Base-by-base conservation (phyloP, 2,888 invertebrate species). In the Drosophila nr. fundita region DNA sequence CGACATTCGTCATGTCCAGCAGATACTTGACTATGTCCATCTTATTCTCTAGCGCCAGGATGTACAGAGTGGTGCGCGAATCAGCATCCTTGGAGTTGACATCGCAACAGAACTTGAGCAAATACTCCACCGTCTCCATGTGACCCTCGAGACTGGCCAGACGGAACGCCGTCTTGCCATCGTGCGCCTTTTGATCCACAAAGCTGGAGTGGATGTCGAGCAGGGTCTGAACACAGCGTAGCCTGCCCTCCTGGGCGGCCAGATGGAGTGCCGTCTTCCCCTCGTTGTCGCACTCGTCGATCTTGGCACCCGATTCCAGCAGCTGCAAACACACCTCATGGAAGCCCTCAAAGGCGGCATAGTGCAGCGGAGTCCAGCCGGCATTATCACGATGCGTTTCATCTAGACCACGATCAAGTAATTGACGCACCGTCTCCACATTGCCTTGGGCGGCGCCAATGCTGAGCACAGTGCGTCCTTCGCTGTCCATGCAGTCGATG, bases 301-400 rank as follows among this genome's bases (percentile, higher is more conserved):
- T 96, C 91, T 97, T 95, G 0, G 97, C 98, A 1, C 98, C 98
- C 0, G 97, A 97, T 90, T 98, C 98, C 0, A 98, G 93, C 36
- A 93, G 76, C 78, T 93, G 93, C 30, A 93, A 75, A 65, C 93
- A 93, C 65, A 93, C 92, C 70, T 93, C 93, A 53, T 92, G 91
- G 78, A 92, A 93, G 93, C 96, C 97, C 94, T 99, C 98, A 92
- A 98, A 99, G 18, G 99, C 97, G 0, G 99, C 97, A 92, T 99
- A 99, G 92, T 99, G 99, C 62, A 99, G 93, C 0, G 99, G 98
- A 1, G 99, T 99, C 99, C 99, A 99, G 0, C 99, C 99, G 0
- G 97, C 97, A 93, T 98, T 98, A 92, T 99, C 99, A 27, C 97
- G 94, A 90, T 97, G 97, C 72, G 97, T 97, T 86, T 97, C 97